Evolutionary conservation across 2,113 vertebrate genomes (phyloP), one percentile per base, ranked within the genome.

Genomic region (Oreamnos americanus): DNA sequence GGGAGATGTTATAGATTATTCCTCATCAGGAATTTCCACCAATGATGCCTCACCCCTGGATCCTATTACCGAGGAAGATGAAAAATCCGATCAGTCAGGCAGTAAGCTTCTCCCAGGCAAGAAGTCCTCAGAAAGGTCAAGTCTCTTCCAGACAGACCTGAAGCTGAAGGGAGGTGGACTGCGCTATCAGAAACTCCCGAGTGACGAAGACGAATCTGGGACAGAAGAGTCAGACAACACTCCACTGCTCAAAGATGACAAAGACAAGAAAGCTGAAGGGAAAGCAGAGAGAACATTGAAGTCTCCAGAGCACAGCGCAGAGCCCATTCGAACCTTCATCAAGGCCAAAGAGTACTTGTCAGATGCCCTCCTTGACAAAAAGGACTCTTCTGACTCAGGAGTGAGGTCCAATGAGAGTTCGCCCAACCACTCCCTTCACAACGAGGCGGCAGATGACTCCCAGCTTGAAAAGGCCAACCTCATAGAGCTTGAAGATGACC

Each of bases 61-160:
- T 97, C 99, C 99, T 81, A 99, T 99, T 98, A 99, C 99, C 1
- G 99, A 99, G 95, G 99, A 99, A 98, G 99, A 99, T 76, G 99
- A 99, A 98, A 99, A 99, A 97, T 99, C 99, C 2, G 99, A 99
- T 97, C 99, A 99, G 97, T 99, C 99, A 36, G 98, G 98, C 85
- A 99, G 99, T 82, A 99, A 99, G 97, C 99, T 99, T 60, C 98
- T 99, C 30, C 98, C 99, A 4, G 99, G 99, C 91, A 99, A 99
- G 98, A 99, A 99, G 28, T 98, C 99, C 12, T 99, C 97, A 0
- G 99, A 99, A 81, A 99, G 99, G 98, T 98, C 99, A 5, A 99
- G 99, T 83, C 98, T 99, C 96, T 99, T 99, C 98, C 99, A 99
- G 98, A 99, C 99, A 4, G 99, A 99, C 91, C 90, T 99, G 93